Evolutionary conservation across 2,797 vertebrate species (phyloP), one percentile per base, ranked within the genome.

Genomic region (Alcedo quadribrachys): DNA sequence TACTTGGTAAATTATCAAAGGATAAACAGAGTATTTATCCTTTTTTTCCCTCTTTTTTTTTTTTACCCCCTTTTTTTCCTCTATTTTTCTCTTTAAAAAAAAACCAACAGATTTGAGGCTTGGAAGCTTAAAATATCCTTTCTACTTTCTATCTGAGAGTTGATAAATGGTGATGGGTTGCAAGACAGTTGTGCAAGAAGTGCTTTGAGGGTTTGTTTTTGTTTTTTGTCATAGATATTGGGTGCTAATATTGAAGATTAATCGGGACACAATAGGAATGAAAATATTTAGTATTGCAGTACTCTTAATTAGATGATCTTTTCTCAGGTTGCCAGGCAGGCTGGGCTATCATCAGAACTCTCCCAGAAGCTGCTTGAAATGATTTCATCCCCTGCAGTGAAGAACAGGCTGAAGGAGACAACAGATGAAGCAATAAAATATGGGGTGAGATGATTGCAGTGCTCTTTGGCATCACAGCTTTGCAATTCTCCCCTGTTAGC

Each of bases 241-340:
- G 7, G n/a, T 66, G 22, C 15, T 48, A 75, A 50, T 21, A n/a
- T 42, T 74, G 33, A 87, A 73, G 40, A 81, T 63, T 50, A 70
- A 42, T 55, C 46, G 58, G 35, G 80, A 10, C 6, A 10, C 8
- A 24, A 32, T 27, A 61, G 30, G n/a, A 50, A 70, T 75, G n/a
- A 67, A 11, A 90, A 21, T 74, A 58, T 27, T 66, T 70, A 45
- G 6, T 57, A 63, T 33, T 42, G 32, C n/a, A 70, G 11, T 75
- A 51, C 14, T 48, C 20, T 15, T 55, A 74, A 73, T 66, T 32
- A 16, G 4, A 21, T 30, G 3, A 42, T 68, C 58, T 58, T 45
- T 84, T 69, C 63, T 27, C 85, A 99, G 99, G 98, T 98, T 77
- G 98, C 98, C 9, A 27, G 33, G 87, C 98, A 98, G 92, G 98